These are phyloP conservation scores for Apus apus DNA, from an alignment of 2,113 vertebrate genomes.

Conservation along the genomic window DNA sequence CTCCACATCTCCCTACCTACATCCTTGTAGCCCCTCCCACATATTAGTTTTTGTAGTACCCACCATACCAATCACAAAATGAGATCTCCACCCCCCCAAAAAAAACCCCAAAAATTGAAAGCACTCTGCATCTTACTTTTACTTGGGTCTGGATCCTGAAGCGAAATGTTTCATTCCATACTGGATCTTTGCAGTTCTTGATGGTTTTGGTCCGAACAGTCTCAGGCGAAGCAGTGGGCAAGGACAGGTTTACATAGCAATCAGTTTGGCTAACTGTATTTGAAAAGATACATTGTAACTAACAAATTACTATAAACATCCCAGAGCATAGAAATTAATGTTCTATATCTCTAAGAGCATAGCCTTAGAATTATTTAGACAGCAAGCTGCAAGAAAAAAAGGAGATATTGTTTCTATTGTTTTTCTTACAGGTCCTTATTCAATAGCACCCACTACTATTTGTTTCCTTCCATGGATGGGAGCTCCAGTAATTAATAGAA, in stretches of 20 bases:
- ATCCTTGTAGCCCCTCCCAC: not conserved
- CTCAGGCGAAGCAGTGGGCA: slow-evolving; percentile 79
- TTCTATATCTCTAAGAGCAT: too few species aligned
- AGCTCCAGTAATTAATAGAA: not conserved
- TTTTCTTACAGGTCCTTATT: not conserved
- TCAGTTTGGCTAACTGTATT: slow-evolving; percentile 77
- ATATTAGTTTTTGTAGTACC: not conserved
- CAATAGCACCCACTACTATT: not conserved
- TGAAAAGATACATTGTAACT: not conserved
- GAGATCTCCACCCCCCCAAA: not conserved
- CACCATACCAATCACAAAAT: not conserved
- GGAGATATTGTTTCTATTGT: not conserved
- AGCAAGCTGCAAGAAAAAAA: not conserved
- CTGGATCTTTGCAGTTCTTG: slow-evolving; percentile 77
- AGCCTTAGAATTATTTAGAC: not conserved
- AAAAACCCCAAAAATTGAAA: not conserved
- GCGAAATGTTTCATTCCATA: slow-evolving; percentile 87
- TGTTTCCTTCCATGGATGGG: not conserved
- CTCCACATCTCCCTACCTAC: not conserved
- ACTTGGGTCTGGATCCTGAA: slow-evolving; percentile 81
- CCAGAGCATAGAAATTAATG: not conserved
- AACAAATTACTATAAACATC: not conserved
- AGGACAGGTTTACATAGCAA: slow-evolving; percentile 81
- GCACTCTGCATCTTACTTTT: slow-evolving; percentile 75
- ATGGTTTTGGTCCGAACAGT: slow-evolving; percentile 76